Evolutionary conservation across 1,140 invertebrate genomes (phyloP).

Genomic region (Papilio glaucus): DNA sequence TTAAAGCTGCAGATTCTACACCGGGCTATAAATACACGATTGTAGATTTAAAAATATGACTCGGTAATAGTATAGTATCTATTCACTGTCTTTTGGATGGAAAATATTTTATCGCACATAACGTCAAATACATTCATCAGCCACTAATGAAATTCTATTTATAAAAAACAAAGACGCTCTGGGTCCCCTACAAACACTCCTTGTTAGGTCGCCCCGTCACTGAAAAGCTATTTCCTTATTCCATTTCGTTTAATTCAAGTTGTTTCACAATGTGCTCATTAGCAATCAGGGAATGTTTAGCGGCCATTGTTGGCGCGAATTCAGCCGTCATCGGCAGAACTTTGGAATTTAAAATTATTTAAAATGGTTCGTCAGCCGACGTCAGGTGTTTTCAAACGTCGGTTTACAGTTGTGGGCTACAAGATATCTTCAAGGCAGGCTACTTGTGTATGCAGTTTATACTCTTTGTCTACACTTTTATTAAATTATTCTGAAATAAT

Average conservation of each 20-base stretch:
- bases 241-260: constrained; percentile 67
- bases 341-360: constrained; percentile 75
- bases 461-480: background rate
- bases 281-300: constrained; percentile 74
- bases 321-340: constrained; percentile 65
- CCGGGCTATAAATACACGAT: too few relatives aligned
- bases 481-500: background rate
- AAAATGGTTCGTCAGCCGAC: constrained; percentile 57
- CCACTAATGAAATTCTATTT: constrained; percentile 19
- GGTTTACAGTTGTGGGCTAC: background rate
- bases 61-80: constrained; percentile 1
- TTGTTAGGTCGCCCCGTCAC: constrained; percentile 7
- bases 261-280: constrained; percentile 74
- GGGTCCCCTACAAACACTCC: constrained; percentile 6
- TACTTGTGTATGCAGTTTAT: background rate
- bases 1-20: too few relatives aligned
- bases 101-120: constrained; percentile 16
- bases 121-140: constrained; percentile 17
- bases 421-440: background rate
- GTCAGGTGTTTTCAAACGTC: constrained; percentile 60
- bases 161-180: constrained; percentile 5
- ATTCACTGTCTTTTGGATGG: background rate
- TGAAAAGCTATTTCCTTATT: constrained; percentile 56
- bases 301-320: constrained; percentile 68
- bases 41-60: too few relatives aligned